A percentile compares a stretch with the other conserved stretches of the same genome.
phyloP scores from a whole-genome alignment of 2,797 vertebrate genomes.

The Phalloptychus januarius region DNA sequence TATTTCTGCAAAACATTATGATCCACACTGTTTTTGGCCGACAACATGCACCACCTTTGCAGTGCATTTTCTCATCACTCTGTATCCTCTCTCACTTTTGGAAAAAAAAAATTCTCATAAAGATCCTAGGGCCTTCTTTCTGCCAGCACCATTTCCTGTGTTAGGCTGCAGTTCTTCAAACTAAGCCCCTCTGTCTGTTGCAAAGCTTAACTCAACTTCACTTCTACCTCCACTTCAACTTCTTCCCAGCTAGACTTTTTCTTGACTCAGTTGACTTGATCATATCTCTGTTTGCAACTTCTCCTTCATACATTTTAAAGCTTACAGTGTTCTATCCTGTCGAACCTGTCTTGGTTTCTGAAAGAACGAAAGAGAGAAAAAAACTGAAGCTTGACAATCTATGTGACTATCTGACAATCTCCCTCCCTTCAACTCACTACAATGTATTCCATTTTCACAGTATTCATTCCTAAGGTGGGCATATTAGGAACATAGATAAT shows the following conservation, averaged over 20 bases:
- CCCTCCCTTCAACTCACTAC: neutral
- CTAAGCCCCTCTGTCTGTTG: slow-evolving; percentile 43
- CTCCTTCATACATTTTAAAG: slow-evolving; percentile 4
- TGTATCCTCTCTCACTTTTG: slow-evolving; percentile 25
- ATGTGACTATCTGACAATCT: neutral
- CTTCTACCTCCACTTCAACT: slow-evolving; percentile 30
- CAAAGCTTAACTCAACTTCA: slow-evolving; percentile 47
- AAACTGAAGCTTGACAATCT: neutral
- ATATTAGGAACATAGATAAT: neutral
- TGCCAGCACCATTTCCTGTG: slow-evolving; percentile 47
- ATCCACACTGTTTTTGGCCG: neutral
- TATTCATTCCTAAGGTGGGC: neutral
- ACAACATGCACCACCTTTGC: slow-evolving; percentile 16
- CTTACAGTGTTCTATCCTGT: neutral
- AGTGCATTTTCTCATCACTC: slow-evolving; percentile 35
- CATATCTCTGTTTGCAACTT: slow-evolving; percentile 28
- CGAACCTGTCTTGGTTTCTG: neutral
- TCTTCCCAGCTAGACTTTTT: slow-evolving; percentile 30
- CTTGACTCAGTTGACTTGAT: slow-evolving; percentile 17
- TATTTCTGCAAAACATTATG: neutral
- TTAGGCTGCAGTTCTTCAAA: slow-evolving; percentile 38
- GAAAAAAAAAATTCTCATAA: slow-evolving; percentile 34
- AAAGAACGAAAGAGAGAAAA: neutral
- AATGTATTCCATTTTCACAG: neutral
- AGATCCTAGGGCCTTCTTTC: slow-evolving; percentile 33